Conservation (phyloP, 1,140 invertebrate species). For the Periplaneta americana region DNA sequence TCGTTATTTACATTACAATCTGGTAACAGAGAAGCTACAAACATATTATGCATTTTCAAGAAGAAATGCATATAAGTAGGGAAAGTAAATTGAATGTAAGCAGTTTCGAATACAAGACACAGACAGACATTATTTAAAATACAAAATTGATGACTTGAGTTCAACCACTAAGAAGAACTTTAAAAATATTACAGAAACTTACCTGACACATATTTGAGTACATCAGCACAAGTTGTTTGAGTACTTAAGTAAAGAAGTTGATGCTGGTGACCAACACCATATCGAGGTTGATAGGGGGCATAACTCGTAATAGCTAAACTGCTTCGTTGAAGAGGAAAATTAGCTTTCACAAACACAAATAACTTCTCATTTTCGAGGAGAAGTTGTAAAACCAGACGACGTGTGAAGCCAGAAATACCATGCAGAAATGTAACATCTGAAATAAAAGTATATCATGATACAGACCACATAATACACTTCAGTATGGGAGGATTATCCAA, state of each 20-base stretch:
- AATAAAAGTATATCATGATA: background rate
- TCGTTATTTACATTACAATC: too few relatives aligned
- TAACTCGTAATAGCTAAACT: conserved; percentile 15
- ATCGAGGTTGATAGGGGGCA: conserved; percentile 40
- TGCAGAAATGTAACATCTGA: conserved; percentile 45
- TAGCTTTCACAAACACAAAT: conserved; percentile 60
- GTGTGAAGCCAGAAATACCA: conserved; percentile 79
- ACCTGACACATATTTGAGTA: conserved; percentile 52
- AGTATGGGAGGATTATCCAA: too few relatives aligned
- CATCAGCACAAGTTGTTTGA: conserved; percentile 59
- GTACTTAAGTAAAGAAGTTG: conserved; percentile 66
- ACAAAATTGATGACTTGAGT: too few relatives aligned
- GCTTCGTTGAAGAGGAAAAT: conserved; percentile 22
- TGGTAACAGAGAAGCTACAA: too few relatives aligned
- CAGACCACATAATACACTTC: too few relatives aligned
- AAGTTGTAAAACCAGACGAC: conserved; percentile 77
- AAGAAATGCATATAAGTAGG: too few relatives aligned
- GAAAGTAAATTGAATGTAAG: too few relatives aligned
- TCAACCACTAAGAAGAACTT: too few relatives aligned
- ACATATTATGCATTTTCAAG: too few relatives aligned
- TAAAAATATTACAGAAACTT: too few relatives aligned
- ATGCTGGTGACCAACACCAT: conserved; percentile 49
- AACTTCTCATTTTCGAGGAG: conserved; percentile 81
- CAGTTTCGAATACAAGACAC: too few relatives aligned
- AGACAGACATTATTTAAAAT: too few relatives aligned